Conservation (phyloP, 2,888 invertebrate genomes). For the Polylopha cassiicola region DNA sequence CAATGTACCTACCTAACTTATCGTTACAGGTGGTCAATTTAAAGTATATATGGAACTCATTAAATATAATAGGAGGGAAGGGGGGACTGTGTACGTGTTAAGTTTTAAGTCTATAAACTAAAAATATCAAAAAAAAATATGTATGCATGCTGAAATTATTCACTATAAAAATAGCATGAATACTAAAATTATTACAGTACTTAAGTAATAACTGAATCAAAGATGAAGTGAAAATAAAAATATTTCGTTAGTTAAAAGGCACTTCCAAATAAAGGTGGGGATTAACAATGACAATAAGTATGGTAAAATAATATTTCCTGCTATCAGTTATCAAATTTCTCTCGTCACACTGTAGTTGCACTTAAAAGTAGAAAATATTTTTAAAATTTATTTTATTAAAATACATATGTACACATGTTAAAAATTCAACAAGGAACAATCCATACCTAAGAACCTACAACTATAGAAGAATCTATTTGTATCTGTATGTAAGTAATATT, state of each 20-base stretch:
- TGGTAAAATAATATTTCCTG: conserved; percentile 47
- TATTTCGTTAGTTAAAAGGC: conserved; percentile 52
- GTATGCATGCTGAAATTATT: conserved; percentile 52
- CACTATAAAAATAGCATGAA: conserved; percentile 48
- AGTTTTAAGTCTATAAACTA: conserved; percentile 48
- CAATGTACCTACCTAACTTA: too few relatives aligned
- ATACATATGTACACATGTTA: conserved; percentile 61
- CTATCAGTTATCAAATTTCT: conserved; percentile 57
- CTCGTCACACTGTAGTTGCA: conserved; percentile 72
- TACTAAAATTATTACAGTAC: conserved; percentile 38
- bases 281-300: conserved; percentile 41
- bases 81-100: conserved; percentile 10
- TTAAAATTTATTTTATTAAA: conserved; percentile 48
- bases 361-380: conserved; percentile 67
- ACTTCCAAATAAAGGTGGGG: conserved; percentile 68
- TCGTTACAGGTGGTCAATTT: conserved; percentile 23
- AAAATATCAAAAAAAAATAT: conserved; percentile 50
- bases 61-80: conserved; percentile 13
- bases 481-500: conserved; percentile 12
- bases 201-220: conserved; percentile 46
- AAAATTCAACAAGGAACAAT: conserved; percentile 57
- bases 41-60: conserved; percentile 9
- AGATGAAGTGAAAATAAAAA: conserved; percentile 42
- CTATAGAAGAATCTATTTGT: conserved; percentile 27
- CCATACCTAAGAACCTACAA: conserved; percentile 41